Conservation (phyloP, 2,113 vertebrate species). For the Morone saxatilis region DNA sequence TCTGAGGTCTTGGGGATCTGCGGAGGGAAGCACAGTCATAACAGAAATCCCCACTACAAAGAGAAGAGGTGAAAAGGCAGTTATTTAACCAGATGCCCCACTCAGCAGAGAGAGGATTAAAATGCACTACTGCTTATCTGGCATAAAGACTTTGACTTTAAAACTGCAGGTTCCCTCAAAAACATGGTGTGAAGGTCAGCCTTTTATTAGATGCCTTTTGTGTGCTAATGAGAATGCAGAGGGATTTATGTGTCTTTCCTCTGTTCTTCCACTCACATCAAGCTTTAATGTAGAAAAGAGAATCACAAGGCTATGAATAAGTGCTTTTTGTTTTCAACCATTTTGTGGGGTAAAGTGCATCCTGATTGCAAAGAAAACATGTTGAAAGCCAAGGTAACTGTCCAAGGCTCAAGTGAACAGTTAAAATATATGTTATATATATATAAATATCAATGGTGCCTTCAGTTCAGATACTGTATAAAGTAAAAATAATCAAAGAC, state of each 20-base stretch:
- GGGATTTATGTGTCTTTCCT: conserved; percentile 66
- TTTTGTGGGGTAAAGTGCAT: conserved; percentile 31
- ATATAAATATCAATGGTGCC: background rate
- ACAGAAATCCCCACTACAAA: conserved; percentile 84
- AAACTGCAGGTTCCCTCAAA: conserved; percentile 81
- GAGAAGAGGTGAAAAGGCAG: conserved; percentile 82
- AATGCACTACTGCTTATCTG: conserved; percentile 84
- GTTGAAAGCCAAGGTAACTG: conserved; percentile 15
- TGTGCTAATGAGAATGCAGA: conserved; percentile 80
- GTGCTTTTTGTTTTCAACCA: conserved; percentile 56
- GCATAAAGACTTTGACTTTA: conserved; percentile 82
- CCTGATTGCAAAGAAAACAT: conserved; percentile 43
- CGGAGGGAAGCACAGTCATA: conserved; percentile 75
- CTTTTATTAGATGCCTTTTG: conserved; percentile 79
- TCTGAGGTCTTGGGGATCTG: conserved; percentile 81
- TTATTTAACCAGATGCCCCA: conserved; percentile 85
- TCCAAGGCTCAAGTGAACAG: conserved; percentile 25
- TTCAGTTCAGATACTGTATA: background rate
- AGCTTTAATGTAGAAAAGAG: conserved; percentile 55
- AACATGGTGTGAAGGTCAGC: conserved; percentile 83
- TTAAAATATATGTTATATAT: background rate
- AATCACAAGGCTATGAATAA: conserved; percentile 53
- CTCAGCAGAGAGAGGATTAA: conserved; percentile 87
- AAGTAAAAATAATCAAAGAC: background rate
- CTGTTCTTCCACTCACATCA: conserved; percentile 55